phyloP scores from a whole-genome alignment of 2,113 vertebrate species.

The Baryphthengus martii region DNA sequence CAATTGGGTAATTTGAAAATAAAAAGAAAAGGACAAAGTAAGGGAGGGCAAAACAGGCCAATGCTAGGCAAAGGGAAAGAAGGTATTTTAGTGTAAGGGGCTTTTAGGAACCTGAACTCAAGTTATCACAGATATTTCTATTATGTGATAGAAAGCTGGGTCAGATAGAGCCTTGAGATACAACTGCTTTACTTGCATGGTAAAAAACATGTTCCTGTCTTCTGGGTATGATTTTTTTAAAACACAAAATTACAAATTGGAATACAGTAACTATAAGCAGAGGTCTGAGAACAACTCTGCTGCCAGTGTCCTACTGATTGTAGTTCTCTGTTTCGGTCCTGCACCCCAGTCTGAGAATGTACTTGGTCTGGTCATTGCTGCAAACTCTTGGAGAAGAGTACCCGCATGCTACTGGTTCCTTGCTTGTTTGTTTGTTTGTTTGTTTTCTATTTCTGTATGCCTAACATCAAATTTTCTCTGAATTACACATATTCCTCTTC shows the following conservation, averaged over 20 bases:
- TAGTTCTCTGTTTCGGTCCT: neutral
- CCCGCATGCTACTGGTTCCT: neutral
- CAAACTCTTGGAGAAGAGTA: neutral
- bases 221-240: neutral
- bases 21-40: neutral
- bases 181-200: neutral
- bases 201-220: neutral
- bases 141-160: neutral
- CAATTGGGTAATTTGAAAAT: neutral
- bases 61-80: neutral
- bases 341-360: rapidly evolving
- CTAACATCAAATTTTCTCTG: neutral
- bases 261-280: neutral
- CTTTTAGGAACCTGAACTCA: neutral
- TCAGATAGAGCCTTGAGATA: neutral
- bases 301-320: neutral
- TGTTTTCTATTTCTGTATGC: neutral
- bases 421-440: no score
- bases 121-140: neutral
- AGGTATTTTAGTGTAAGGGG: neutral
- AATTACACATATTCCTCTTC: neutral
- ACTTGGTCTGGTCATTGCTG: neutral
- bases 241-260: neutral
- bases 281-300: neutral
- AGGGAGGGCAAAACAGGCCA: neutral